Conservation (phyloP, 2,797 vertebrate genomes). For the Antrozous pallidus region DNA sequence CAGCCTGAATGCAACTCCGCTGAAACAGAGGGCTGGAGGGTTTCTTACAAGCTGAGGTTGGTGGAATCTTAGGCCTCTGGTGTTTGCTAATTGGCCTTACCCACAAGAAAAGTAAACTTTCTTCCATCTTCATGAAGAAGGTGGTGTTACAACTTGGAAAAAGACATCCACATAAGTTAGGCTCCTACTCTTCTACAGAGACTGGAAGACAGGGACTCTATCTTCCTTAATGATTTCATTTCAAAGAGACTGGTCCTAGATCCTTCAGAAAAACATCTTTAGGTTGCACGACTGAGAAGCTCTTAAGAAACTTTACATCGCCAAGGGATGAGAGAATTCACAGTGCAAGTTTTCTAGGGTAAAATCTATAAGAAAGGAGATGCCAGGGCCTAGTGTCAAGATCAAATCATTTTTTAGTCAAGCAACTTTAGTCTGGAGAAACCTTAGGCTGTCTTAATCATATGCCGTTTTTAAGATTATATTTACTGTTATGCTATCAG, state of each 20-base stretch:
- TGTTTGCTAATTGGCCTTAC: background rate
- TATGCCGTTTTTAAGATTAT: background rate
- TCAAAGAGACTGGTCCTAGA: background rate
- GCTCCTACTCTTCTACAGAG: background rate
- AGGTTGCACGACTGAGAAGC: background rate
- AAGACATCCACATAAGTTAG: background rate
- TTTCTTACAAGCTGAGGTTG: background rate
- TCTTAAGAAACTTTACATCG: background rate
- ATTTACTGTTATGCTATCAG: background rate
- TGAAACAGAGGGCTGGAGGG: background rate
- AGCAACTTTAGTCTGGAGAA: background rate
- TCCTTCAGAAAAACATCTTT: background rate
- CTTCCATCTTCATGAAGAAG: background rate
- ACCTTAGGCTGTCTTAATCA: background rate
- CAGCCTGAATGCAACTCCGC: background rate
- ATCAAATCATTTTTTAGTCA: background rate
- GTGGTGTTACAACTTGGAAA: background rate
- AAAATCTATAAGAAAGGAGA: background rate
- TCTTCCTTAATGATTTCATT: background rate
- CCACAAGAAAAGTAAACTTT: background rate
- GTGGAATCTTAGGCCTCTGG: background rate
- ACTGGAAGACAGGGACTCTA: background rate
- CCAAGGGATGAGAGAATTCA: background rate
- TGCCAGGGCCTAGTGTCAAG: background rate
- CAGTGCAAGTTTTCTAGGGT: background rate